Conservation (phyloP, 2,797 vertebrate species). For the Mastacembelus armatus region DNA sequence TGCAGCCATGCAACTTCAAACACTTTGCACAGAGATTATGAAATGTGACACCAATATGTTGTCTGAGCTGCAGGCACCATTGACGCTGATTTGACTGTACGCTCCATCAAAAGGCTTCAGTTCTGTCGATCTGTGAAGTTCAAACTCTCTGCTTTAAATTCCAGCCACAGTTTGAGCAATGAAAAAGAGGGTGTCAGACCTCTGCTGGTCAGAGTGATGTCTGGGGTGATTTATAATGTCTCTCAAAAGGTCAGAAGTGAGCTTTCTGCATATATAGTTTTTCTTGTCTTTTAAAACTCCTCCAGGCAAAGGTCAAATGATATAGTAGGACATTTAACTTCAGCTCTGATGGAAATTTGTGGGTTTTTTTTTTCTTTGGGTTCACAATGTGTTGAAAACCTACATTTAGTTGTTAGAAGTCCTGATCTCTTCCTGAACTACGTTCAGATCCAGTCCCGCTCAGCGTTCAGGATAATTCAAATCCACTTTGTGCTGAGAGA, state of each 20-base stretch:
- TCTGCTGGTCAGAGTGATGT: not conserved
- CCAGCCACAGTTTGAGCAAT: conserved; percentile 15
- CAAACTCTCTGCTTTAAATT: conserved; percentile 41
- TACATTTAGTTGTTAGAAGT: not conserved
- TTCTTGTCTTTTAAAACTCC: not conserved
- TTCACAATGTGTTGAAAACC: conserved; percentile 3
- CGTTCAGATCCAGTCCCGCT: not conserved
- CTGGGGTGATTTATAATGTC: conserved; percentile 28
- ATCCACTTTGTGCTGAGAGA: not conserved
- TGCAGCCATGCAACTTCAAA: conserved; percentile 45
- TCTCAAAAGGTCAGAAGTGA: conserved; percentile 11
- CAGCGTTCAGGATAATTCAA: not conserved
- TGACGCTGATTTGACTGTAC: conserved; percentile 56
- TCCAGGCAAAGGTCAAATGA: not conserved
- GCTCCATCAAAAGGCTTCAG: conserved; percentile 48
- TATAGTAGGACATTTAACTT: not conserved
- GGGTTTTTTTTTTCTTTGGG: not conserved
- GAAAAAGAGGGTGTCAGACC: not conserved
- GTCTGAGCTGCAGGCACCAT: conserved; percentile 32
- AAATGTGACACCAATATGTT: conserved; percentile 61
- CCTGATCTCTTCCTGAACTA: not conserved
- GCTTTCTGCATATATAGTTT: not conserved
- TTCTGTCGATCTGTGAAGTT: conserved; percentile 44
- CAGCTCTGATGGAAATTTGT: no score
- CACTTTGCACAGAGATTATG: conserved; percentile 48